These are phyloP conservation scores for Aelia acuminata DNA, from an alignment of 2,888 invertebrate genomes.

Conservation along the genomic window DNA sequence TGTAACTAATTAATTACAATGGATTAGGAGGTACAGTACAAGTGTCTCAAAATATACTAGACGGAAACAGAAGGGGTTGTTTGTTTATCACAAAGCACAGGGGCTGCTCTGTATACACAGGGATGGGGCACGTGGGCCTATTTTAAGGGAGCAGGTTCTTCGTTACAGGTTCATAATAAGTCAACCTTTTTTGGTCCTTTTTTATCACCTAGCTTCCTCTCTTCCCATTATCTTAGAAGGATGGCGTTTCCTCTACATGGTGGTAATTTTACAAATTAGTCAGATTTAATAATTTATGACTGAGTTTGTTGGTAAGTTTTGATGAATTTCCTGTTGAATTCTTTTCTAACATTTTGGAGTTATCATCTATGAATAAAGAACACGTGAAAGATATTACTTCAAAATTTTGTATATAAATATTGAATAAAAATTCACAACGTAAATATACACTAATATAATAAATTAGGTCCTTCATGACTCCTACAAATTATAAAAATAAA, in stretches of 20 bases:
- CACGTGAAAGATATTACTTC: too few relatives aligned
- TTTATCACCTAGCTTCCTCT: neutral
- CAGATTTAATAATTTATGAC: neutral
- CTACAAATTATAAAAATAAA: too few relatives aligned
- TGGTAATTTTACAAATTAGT: neutral
- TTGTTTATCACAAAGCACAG: constrained; percentile 19
- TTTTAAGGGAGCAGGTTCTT: constrained; percentile 44
- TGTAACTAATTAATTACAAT: neutral
- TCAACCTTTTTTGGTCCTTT: constrained; percentile 22
- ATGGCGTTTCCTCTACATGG: neutral
- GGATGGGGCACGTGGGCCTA: constrained; percentile 28
- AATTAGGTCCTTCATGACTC: too few relatives aligned
- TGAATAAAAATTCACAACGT: too few relatives aligned
- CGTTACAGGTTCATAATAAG: constrained; percentile 48
- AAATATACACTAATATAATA: too few relatives aligned
- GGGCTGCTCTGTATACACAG: constrained; percentile 41
- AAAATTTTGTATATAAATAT: too few relatives aligned
- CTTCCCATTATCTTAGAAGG: neutral
- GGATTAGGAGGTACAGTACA: neutral
- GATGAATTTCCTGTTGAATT: too few relatives aligned
- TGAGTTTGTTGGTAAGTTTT: neutral
- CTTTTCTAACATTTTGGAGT: too few relatives aligned
- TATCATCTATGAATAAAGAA: too few relatives aligned
- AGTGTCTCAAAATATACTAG: constrained; percentile 9
- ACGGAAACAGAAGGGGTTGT: neutral